Evolutionary conservation across 30 jellyfish, hydroid and myxozoan genomes (phyloP).

Genomic region (Haliclystus octoradiatus): DNA sequence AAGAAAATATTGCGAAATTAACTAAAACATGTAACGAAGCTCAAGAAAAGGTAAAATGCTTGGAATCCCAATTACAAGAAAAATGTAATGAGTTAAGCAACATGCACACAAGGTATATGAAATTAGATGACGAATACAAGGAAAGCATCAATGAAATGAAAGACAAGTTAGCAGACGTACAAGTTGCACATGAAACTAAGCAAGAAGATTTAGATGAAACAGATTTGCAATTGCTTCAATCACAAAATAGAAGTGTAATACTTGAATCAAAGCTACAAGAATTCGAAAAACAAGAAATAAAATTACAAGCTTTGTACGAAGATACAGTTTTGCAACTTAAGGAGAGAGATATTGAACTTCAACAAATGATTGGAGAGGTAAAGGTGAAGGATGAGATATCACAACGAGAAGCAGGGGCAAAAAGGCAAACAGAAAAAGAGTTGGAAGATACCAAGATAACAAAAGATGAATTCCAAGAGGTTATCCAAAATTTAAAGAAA

Average conservation of each 20-base stretch:
- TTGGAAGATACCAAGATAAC: conserved; percentile 57
- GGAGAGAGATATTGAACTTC: background rate
- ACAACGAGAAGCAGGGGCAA: conserved; percentile 57
- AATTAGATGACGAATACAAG: background rate
- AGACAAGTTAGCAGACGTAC: background rate
- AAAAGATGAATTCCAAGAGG: conserved; percentile 39
- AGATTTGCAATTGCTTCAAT: background rate
- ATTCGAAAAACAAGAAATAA: background rate
- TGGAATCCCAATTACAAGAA: background rate
- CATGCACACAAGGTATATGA: background rate
- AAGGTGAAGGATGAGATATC: conserved; percentile 48
- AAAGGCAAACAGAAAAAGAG: conserved; percentile 55
- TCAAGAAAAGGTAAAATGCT: background rate
- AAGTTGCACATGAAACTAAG: background rate
- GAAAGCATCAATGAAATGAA: background rate
- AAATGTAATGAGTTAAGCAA: background rate
- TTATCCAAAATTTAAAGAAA: conserved; percentile 34
- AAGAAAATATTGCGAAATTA: background rate
- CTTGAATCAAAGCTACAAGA: background rate
- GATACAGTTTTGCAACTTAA: background rate
- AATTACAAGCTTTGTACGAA: background rate
- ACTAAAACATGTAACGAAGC: background rate
- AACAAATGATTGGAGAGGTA: conserved; percentile 2
- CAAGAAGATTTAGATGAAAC: background rate
- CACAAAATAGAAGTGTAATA: background rate